These are phyloP conservation scores for Pan troglodytes DNA, from an alignment of 2,113 vertebrate genomes.

Conservation along the genomic window NHGRI_mPanTro3-v2.1_pri NC_072408.2:43066501-43067000, in stretches of 20 bases:
- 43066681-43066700: fast-evolving
- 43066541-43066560: neutral
- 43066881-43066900: neutral
- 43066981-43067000: neutral
- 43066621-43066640: neutral
- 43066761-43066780: neutral
- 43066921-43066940: neutral
- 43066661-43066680: neutral
- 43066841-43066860: neutral
- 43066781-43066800: neutral
- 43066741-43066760: neutral
- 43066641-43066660: neutral
- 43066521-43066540: neutral
- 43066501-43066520: neutral
- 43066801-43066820: neutral
- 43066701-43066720: neutral
- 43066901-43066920: no score
- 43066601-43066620: fast-evolving
- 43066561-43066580: neutral
- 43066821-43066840: neutral
- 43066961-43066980: no score
- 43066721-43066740: neutral
- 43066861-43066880: neutral
- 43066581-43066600: neutral
- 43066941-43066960: neutral